These are phyloP conservation scores for Mimachlamys varia DNA, from an alignment of 2,888 invertebrate genomes.

Conservation along the genomic window DNA sequence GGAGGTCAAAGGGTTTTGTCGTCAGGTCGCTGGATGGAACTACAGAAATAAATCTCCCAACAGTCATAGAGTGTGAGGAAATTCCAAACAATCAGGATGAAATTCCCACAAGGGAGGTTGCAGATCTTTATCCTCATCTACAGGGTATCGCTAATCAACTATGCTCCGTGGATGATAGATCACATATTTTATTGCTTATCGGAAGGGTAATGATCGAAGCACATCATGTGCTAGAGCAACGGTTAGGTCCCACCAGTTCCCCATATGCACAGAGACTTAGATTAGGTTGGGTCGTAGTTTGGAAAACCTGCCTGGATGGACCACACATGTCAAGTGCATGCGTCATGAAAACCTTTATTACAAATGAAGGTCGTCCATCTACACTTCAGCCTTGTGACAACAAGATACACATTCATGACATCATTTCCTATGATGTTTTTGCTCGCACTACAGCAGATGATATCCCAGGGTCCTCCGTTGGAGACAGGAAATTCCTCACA, in stretches of 20 bases:
- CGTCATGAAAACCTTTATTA: constrained; percentile 39
- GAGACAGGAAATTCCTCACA: constrained; percentile 50
- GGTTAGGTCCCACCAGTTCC: constrained; percentile 42
- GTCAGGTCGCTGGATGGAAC: too few species aligned
- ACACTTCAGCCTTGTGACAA: constrained; percentile 43
- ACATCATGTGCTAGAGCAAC: constrained; percentile 50
- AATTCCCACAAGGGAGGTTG: too few species aligned
- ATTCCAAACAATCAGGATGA: too few species aligned
- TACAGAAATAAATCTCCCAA: too few species aligned
- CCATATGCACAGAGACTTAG: constrained; percentile 50
- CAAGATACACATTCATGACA: neutral
- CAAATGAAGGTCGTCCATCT: constrained; percentile 39
- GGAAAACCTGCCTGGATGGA: constrained; percentile 46
- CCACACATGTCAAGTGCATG: neutral
- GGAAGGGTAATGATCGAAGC: neutral
- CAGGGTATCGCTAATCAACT: too few species aligned
- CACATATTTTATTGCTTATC: too few species aligned
- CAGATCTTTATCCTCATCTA: too few species aligned
- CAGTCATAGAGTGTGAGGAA: too few species aligned
- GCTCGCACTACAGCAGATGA: constrained; percentile 43
- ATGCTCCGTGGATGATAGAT: too few species aligned
- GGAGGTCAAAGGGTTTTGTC: too few species aligned
- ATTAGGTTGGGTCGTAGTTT: constrained; percentile 50
- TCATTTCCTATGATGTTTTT: too few species aligned
- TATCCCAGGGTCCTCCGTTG: constrained; percentile 46